Conservation (phyloP, 2,888 invertebrate genomes). For the Parnassius glacialis region DNA sequence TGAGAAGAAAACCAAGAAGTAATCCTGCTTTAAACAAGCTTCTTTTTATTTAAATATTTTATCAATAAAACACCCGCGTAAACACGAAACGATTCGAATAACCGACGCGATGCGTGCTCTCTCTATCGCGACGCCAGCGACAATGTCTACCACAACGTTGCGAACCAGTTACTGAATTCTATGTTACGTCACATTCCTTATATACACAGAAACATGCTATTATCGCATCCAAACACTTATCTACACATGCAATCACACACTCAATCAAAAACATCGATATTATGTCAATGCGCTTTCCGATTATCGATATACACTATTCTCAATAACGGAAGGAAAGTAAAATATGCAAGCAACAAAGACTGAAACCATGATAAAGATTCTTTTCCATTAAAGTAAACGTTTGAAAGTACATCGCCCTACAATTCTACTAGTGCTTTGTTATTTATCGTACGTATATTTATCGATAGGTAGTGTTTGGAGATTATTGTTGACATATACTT, state of each 20-base stretch:
- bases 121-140: constrained; percentile 5
- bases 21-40: constrained; percentile 3
- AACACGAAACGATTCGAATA: constrained; percentile 2
- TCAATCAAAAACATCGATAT: constrained; percentile 3
- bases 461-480: background rate
- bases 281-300: background rate
- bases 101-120: constrained; percentile 3
- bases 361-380: constrained; percentile 1
- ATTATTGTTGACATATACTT: too few species aligned
- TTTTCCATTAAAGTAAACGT: constrained; percentile 6
- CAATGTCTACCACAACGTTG: constrained; percentile 5
- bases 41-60: constrained; percentile 3
- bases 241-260: constrained; percentile 5
- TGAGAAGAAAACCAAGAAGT: background rate
- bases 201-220: constrained; percentile 17
- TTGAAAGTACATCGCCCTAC: constrained; percentile 16
- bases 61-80: constrained; percentile 19
- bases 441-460: background rate
- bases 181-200: constrained; percentile 23
- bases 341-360: background rate
- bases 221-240: constrained; percentile 23
- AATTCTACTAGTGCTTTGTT: constrained; percentile 12
- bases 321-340: constrained; percentile 7
- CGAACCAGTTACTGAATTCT: constrained; percentile 16
- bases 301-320: constrained; percentile 10